Conservation (phyloP, 2,797 vertebrate genomes). For the Thamnophis elegans region DNA sequence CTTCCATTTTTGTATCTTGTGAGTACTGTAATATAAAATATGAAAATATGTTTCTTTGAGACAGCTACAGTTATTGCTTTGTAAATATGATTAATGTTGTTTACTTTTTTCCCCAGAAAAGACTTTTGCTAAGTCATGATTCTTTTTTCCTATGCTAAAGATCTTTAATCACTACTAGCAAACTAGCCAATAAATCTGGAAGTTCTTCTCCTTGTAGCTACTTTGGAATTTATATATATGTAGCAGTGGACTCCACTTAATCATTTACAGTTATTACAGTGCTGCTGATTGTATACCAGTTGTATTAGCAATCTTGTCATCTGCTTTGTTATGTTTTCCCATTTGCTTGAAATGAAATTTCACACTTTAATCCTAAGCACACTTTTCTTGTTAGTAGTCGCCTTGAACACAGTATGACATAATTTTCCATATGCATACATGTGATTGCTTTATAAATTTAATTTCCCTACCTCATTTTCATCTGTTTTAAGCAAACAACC, state of each 20-base stretch:
- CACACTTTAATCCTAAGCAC: neutral
- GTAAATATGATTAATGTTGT: conserved; percentile 11
- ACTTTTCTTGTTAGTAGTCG: neutral
- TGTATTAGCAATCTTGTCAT: neutral
- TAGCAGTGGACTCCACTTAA: neutral
- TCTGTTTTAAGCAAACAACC: neutral
- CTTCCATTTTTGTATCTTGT: neutral
- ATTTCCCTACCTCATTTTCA: neutral
- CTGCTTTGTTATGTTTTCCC: neutral
- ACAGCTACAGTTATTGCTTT: conserved; percentile 1
- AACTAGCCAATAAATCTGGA: conserved; percentile 4
- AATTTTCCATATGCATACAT: neutral
- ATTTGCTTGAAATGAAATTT: neutral
- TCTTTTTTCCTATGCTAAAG: neutral
- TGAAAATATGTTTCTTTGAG: neutral
- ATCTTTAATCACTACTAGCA: conserved; percentile 1
- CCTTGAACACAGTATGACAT: neutral
- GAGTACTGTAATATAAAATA: neutral
- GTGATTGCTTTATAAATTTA: neutral
- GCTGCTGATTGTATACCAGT: neutral
- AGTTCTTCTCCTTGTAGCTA: neutral
- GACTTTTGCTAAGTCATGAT: neutral
- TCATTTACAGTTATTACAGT: conserved; percentile 7
- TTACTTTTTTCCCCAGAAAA: neutral
- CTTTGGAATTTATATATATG: neutral